Base-by-base conservation (phyloP, 2,888 invertebrate genomes). In the Spodoptera littoralis region DNA sequence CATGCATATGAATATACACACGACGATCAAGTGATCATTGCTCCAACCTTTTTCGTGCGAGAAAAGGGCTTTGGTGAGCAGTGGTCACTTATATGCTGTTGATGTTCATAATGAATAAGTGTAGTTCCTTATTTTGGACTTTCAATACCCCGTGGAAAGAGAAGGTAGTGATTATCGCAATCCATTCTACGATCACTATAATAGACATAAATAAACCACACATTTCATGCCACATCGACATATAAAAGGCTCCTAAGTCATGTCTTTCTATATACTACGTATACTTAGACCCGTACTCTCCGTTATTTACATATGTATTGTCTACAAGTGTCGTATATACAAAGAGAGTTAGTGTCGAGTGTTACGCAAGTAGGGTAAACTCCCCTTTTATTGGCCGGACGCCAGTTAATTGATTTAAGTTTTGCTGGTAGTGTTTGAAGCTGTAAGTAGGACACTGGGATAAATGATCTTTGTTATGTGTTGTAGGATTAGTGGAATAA, bases 221-320 rank as follows among this genome's bases (percentile, higher is more conserved):
- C 12, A 36, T 51, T 50, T n/a, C 27, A 56, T 50, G 41, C 0
- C 12, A 18, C 8, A 47, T 62, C 27, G 4, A 70, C 72, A 76
- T 72, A 58, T 65, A 60, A 75, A 78, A 76, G 69, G 52, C 62
- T 8, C 47, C 51, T 59, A 67, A 65, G 48, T 66, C 59, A 64
- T 63, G 65, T 67, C 65, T 69, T 75, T 57, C 42, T 51, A 54
- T 69, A 62, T 59, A 77, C 65, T 77, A 36, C 9, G 51, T 77
- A 44, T 56, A 49, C 46, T 58, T 41, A 44, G 62, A 58, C 60
- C 52, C 44, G 59, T 56, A 60, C 57, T 57, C 13, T 24, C 36
- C 18, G 1, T 44, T 76, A 66, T 69, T 75, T 58, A 62, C 68
- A 77, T 76, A 54, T 49, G 42, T 73, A 67, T 66, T 72, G 69